A percentile compares a stretch with the other conserved stretches of the same genome.
Evolutionary conservation across 2,797 vertebrate genomes (phyloP).

Genomic region (Nannoperca obscura): DNA sequence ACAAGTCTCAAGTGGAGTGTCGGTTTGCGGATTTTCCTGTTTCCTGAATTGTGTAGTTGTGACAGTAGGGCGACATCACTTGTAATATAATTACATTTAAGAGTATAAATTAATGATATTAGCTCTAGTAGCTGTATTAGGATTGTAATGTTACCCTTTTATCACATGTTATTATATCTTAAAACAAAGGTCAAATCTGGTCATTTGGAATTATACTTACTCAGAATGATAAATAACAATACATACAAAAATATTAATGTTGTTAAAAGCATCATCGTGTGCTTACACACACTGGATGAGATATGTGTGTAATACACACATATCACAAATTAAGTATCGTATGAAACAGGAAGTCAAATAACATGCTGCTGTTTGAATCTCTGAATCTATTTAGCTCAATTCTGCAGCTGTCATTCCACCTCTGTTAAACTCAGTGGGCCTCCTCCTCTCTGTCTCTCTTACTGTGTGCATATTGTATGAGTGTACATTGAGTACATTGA

Average conservation of each 20-base stretch:
- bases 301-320: not conserved
- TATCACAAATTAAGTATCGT: conserved; percentile 18
- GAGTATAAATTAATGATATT: not conserved
- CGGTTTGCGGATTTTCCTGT: conserved; percentile 17
- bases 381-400: conserved; percentile 37
- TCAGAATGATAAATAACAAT: not conserved
- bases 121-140: not conserved
- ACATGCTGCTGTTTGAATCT: conserved; percentile 13
- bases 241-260: not conserved
- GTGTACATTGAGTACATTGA: not conserved
- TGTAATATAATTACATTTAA: conserved; percentile 6
- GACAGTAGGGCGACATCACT: not conserved
- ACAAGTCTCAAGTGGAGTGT: conserved; percentile 41
- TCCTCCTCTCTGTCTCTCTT: conserved; percentile 15
- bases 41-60: conserved; percentile 31
- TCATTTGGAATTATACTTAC: not conserved
- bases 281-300: not conserved
- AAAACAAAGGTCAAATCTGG: not conserved
- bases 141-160: not conserved
- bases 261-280: not conserved
- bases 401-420: conserved; percentile 38
- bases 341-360: conserved; percentile 27
- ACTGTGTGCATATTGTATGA: conserved; percentile 9
- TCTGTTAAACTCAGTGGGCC: conserved; percentile 24
- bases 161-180: not conserved